A percentile compares a stretch with the other conserved stretches of the same genome.
These are phyloP conservation scores for Drosophila lutescens DNA, from an alignment of 2,888 invertebrate genomes.

Conservation along the genomic window DNA sequence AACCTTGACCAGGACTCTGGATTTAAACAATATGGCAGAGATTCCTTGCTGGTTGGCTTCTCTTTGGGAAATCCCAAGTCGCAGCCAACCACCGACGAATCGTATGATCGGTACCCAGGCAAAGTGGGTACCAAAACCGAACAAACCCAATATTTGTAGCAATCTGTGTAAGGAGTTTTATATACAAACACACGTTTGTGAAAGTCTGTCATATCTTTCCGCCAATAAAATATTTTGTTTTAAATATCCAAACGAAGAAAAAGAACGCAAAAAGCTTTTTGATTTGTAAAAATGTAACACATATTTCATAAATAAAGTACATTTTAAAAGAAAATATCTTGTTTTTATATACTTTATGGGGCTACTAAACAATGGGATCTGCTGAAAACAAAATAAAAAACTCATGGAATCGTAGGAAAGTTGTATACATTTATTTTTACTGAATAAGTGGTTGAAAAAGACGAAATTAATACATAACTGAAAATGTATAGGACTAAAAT, in stretches of 20 bases:
- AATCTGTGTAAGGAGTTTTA: slow-evolving; percentile 31
- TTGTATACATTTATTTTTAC: no score
- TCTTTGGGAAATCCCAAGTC: neutral
- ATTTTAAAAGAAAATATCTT: slow-evolving; percentile 23
- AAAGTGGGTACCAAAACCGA: slow-evolving; percentile 29
- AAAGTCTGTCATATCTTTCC: slow-evolving; percentile 1
- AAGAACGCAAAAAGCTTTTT: slow-evolving; percentile 12
- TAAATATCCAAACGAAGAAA: neutral
- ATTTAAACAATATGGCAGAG: neutral
- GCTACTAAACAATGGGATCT: no score
- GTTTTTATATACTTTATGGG: neutral
- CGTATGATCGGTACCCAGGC: slow-evolving; percentile 28
- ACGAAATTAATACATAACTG: no score
- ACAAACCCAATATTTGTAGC: slow-evolving; percentile 10
- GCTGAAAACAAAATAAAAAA: no score
- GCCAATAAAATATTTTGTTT: slow-evolving; percentile 6
- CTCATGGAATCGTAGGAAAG: no score
- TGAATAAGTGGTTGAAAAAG: no score
- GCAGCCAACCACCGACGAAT: slow-evolving; percentile 39
- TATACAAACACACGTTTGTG: slow-evolving; percentile 6
- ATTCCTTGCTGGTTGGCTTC: slow-evolving; percentile 41
- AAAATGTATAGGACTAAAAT: no score
- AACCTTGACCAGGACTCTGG: neutral
- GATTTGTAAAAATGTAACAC: slow-evolving; percentile 43
- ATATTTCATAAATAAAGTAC: slow-evolving; percentile 46